A percentile compares a stretch with the other conserved stretches of the same genome.
Evolutionary conservation across 1,140 invertebrate species (phyloP).

Genomic region (Holcopasites calliopsidis): DNA sequence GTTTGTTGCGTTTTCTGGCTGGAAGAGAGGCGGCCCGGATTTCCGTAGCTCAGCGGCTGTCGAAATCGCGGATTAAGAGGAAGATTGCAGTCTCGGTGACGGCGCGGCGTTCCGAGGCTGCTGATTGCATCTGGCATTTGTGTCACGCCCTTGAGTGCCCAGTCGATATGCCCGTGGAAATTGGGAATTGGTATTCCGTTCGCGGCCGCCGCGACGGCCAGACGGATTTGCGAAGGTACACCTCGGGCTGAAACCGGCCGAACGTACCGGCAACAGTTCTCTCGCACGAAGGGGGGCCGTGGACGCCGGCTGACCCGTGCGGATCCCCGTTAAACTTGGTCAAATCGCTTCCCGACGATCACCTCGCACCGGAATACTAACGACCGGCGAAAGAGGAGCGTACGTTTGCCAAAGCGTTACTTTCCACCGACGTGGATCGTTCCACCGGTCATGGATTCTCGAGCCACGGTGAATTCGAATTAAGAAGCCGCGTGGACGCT

Average conservation of each 20-base stretch:
- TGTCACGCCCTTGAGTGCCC: conserved; percentile 79
- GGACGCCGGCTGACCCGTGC: conserved; percentile 53
- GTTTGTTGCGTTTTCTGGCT: too few relatives aligned
- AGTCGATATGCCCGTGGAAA: conserved; percentile 79
- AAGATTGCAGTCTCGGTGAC: conserved; percentile 70
- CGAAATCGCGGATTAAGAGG: conserved; percentile 66
- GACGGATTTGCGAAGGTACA: conserved; percentile 78
- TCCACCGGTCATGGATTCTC: conserved; percentile 1
- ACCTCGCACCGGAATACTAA: conserved; percentile 67
- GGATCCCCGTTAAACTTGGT: conserved; percentile 74
- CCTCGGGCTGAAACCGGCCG: conserved; percentile 38
- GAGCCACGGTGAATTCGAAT: background rate
- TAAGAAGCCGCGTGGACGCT: background rate
- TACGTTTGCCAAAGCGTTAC: conserved; percentile 20
- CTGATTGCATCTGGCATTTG: conserved; percentile 80
- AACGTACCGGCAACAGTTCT: background rate
- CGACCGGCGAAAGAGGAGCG: conserved; percentile 23
- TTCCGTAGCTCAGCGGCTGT: conserved; percentile 26
- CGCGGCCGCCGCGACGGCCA: conserved; percentile 69
- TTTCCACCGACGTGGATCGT: conserved; percentile 23
- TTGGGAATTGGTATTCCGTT: conserved; percentile 78
- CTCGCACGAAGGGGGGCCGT: conserved; percentile 11
- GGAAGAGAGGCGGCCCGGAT: conserved; percentile 24
- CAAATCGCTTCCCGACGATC: conserved; percentile 75
- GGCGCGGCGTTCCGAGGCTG: conserved; percentile 60